Conservation (phyloP, 2,113 vertebrate species). For the Pseudorectes ferrugineus region DNA sequence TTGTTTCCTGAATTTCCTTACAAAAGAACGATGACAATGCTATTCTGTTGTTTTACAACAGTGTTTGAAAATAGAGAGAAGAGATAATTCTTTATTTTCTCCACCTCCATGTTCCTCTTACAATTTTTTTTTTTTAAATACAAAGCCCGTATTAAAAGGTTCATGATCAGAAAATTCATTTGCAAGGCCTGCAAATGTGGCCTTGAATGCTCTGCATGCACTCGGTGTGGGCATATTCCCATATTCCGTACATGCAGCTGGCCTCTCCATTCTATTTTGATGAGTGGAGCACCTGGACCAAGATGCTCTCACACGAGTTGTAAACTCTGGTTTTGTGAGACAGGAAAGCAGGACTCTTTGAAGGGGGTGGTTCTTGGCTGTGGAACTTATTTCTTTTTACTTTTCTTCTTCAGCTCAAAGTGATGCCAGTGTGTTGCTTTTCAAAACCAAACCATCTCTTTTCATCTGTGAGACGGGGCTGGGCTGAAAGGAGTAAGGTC, state of each 20-base stretch:
- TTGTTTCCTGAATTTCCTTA: not conserved
- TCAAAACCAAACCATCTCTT: not conserved
- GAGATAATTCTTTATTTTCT: not conserved
- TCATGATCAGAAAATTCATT: not conserved
- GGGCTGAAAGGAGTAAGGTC: not conserved
- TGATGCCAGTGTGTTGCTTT: not conserved
- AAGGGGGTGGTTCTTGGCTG: not conserved
- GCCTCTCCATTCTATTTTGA: accelerated
- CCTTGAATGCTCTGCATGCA: not conserved
- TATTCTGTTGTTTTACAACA: not conserved
- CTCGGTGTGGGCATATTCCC: not conserved
- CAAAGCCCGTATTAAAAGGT: not conserved
- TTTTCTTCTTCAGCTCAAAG: not conserved
- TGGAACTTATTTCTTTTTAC: not conserved
- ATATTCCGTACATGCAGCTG: not conserved
- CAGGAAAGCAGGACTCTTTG: not conserved
- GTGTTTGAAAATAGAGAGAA: not conserved
- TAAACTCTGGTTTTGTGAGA: not conserved
- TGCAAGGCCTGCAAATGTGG: not conserved
- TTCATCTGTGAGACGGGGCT: not conserved
- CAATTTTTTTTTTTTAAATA: not conserved
- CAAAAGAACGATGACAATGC: accelerated
- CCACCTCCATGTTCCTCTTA: accelerated
- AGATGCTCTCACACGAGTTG: accelerated
- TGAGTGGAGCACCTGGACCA: not conserved